phyloP scores from a whole-genome alignment of 2,888 invertebrate species.

The Standfussiana lucernea region DNA sequence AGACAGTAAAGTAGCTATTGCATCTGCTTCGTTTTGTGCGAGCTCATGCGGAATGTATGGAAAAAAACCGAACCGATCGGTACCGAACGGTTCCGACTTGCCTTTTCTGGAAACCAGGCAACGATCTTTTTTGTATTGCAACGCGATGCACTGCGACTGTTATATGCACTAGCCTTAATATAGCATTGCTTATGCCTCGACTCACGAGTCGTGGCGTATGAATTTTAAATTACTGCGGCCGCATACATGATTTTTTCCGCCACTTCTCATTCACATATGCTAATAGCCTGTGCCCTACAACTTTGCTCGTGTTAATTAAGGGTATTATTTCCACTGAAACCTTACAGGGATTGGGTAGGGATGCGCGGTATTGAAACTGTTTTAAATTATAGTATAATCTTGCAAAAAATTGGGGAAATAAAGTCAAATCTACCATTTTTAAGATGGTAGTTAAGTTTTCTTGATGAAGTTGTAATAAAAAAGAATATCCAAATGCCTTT shows the following conservation, averaged over 20 bases:
- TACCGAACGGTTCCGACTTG: neutral
- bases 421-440: neutral
- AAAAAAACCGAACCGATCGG: neutral
- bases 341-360: neutral
- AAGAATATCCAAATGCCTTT: too few relatives aligned
- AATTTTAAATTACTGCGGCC: conserved; percentile 34
- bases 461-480: too few relatives aligned
- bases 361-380: neutral
- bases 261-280: conserved; percentile 29
- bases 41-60: neutral
- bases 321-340: conserved; percentile 35
- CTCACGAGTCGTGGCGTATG: conserved; percentile 34
- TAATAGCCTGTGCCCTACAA: conserved; percentile 25
- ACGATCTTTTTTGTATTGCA: neutral
- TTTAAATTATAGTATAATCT: neutral
- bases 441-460: neutral
- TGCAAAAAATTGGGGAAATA: neutral
- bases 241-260: conserved; percentile 42
- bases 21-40: neutral
- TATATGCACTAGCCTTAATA: conserved; percentile 7
- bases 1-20: too few relatives aligned
- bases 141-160: neutral
- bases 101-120: neutral
- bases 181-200: neutral
- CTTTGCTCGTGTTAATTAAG: conserved; percentile 24